Evolutionary conservation across 2,113 vertebrate genomes (phyloP).

Genomic region (Megaptera novaeangliae): DNA sequence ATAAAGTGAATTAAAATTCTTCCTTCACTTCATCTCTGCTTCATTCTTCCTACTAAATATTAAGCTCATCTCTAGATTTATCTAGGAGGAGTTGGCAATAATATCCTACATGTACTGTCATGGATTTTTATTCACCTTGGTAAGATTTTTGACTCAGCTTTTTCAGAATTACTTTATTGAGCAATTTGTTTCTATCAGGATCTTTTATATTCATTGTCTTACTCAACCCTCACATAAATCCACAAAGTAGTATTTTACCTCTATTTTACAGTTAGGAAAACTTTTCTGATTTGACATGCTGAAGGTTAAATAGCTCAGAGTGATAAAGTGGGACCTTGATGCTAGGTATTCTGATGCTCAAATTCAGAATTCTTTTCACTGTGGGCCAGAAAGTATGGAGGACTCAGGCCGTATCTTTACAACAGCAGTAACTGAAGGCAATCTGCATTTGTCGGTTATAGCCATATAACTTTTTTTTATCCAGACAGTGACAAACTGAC

Average conservation of each 20-base stretch:
- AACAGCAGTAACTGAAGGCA: not conserved
- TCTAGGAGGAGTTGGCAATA: not conserved
- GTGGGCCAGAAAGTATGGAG: not conserved
- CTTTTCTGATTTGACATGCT: not conserved
- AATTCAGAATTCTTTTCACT: not conserved
- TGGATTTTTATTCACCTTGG: not conserved
- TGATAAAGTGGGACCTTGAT: not conserved
- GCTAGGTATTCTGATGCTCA: not conserved
- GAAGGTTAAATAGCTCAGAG: not conserved
- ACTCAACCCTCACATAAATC: not conserved
- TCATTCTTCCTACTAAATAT: not conserved
- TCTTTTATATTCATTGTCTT: not conserved
- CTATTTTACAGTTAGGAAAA: not conserved
- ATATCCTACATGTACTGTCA: not conserved
- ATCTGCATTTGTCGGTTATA: not conserved
- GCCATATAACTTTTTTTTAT: not conserved
- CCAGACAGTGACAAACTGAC: not conserved
- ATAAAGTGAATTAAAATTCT: not conserved
- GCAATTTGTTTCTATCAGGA: not conserved
- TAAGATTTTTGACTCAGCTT: not conserved
- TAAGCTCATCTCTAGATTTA: not conserved
- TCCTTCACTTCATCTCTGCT: not conserved
- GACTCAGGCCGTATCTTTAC: not conserved
- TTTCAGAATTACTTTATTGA: not conserved
- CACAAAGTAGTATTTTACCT: not conserved